Base-by-base conservation (phyloP, 2,113 vertebrate genomes). In the Aldabrachelys gigantea region DNA sequence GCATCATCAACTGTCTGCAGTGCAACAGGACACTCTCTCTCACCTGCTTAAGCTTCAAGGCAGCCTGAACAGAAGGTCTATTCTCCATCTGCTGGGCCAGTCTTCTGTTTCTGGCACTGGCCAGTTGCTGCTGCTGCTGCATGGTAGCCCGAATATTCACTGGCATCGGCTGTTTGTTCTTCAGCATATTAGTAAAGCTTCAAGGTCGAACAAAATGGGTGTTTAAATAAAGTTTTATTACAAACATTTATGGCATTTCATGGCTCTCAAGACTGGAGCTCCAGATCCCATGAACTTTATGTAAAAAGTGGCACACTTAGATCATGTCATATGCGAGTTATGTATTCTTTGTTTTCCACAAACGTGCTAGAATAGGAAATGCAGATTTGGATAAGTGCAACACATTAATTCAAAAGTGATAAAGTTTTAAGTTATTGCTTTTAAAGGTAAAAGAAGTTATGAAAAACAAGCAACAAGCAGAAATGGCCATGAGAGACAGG, bases 131-230 rank as follows among this genome's bases (percentile, higher is more conserved):
- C 97, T 99, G 99, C 98, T 99, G 99, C 98, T 99, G 99, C 99
- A 99, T 99, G 98, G 99, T 99, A 98, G 99, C 99, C 91, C 99
- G 99, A 98, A 99, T 99, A 98, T 99, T 99, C 98, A 99, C 99
- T 82, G 99, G 99, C 97, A 99, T 98, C 98, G 99, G 99, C 97
- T 99, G 99, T 99, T 99, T 99, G 99, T 99, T 99, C 99, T 99
- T 99, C 99, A 99, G 99, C 99, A 99, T 99, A 98, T 99, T 99
- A 99, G 99, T 99, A 98, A 99, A 99, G 99, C 99, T 99, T 99
- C 98, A 99, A 98, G 98, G 99, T 99, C 98, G 98, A 99, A 99
- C 98, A 99, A 98, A 99, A 99, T 47, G 98, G 98, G 98, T 98
- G 98, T 98, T 98, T 98, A 97, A 98, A 98, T 96, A 98, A 98